Evolutionary conservation across 2,888 invertebrate species (phyloP).

Genomic region (Panopea generosa): DNA sequence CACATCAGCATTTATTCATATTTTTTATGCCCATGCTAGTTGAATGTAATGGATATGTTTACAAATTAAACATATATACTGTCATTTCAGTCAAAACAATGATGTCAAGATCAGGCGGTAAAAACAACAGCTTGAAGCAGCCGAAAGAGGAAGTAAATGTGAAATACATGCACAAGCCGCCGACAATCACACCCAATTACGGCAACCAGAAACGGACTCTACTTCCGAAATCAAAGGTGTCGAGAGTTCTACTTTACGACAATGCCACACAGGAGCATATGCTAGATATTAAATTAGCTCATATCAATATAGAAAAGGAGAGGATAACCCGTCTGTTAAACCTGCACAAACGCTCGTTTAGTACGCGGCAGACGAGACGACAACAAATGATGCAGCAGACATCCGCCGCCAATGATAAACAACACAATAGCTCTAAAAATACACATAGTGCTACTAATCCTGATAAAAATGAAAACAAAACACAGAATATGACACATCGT

Average conservation of each 20-base stretch:
- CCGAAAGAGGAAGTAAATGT: slow-evolving; percentile 63
- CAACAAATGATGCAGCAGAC: slow-evolving; percentile 45
- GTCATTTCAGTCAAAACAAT: slow-evolving; percentile 1
- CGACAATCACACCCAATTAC: slow-evolving; percentile 78
- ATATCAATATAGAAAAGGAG: slow-evolving; percentile 71
- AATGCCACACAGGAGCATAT: slow-evolving; percentile 81
- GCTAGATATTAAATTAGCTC: slow-evolving; percentile 75
- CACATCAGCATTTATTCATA: no score
- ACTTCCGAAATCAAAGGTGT: slow-evolving; percentile 76
- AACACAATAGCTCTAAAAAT: neutral
- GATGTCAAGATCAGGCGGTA: slow-evolving; percentile 42
- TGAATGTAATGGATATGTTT: no score
- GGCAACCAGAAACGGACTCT: slow-evolving; percentile 67
- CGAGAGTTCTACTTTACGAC: slow-evolving; percentile 79
- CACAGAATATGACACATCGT: no score
- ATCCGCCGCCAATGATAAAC: slow-evolving; percentile 11
- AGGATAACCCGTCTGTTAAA: slow-evolving; percentile 71
- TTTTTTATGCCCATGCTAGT: no score
- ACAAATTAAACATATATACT: no score
- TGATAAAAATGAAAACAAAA: neutral
- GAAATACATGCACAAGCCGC: slow-evolving; percentile 78
- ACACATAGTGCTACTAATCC: neutral
- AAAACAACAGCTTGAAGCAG: slow-evolving; percentile 56
- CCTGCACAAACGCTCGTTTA: slow-evolving; percentile 71
- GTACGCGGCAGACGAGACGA: slow-evolving; percentile 59